Base-by-base conservation (phyloP, 1,140 invertebrate genomes). In the Formica selysi region DNA sequence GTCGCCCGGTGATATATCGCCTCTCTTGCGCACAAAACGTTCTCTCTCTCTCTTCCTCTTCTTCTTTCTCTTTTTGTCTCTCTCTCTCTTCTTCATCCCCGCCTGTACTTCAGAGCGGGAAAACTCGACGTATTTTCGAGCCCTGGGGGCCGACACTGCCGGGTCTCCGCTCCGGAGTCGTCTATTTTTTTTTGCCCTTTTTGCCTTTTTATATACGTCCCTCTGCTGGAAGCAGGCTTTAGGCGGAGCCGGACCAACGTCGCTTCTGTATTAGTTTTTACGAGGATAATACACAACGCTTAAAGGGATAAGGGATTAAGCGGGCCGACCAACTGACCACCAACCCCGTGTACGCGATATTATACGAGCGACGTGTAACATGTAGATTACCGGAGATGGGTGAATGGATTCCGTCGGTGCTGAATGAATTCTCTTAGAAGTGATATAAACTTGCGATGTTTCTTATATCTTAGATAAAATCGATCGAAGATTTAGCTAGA, bases 281-380 rank as follows among this genome's bases (percentile, higher is more conserved):
- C 92, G 95, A 95, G 93, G 92, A 94, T 94, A 95, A 94, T 95
- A 95, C 93, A 95, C 94, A 95, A 94, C 93, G 94, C 93, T 95
- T 95, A 95, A 94, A 95, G 92, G 93, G 94, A 95, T 95, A 95
- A 94, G 87, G 93, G 94, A 95, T 95, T 95, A 95, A 95, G 93
- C 85, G 89, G 87, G 61, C 65, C 85, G 88, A 74, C 76, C 87
- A 93, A 92, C 94, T 94, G 94, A 93, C 93, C 93, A 92, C 89
- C 79, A 88, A 87, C 84, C 81, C 88, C 54, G 73, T 61, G 59
- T 62, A 57, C 19, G 67, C 54, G 54, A 83, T 83, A 83, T 83
- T 86, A 83, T 89, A 74, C 64, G 74, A 74, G 83, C 86, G 81
- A 85, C 70, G 32, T 44, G 68, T 83, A 83, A 73, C 26, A 36